Percentiles rank a stretch among this genome's conserved stretches.
phyloP scores from a whole-genome alignment of 2,888 invertebrate species.

The Drosophila parthenogenetica region DNA sequence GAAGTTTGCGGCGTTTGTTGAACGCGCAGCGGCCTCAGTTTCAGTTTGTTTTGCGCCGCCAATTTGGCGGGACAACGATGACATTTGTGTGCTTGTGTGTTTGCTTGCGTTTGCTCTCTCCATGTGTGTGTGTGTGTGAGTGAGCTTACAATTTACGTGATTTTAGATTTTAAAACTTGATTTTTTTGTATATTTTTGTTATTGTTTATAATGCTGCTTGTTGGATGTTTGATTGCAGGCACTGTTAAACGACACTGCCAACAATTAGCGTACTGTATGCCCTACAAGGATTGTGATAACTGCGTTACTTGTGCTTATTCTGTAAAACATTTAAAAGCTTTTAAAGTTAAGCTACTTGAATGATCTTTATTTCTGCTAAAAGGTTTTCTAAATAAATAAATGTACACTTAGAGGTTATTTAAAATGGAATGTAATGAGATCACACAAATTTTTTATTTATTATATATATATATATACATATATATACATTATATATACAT shows the following conservation, averaged over 20 bases:
- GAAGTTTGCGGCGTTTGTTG: constrained; percentile 41
- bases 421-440: too few species aligned
- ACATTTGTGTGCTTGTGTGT: constrained; percentile 14
- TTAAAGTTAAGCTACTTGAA: background rate
- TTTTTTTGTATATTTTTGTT: constrained; percentile 40
- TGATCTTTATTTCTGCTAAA: too few species aligned
- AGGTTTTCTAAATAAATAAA: too few species aligned
- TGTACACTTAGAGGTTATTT: too few species aligned
- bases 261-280: background rate
- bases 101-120: constrained; percentile 30
- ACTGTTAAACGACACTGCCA: constrained; percentile 1
- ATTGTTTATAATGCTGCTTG: constrained; percentile 29
- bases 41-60: constrained; percentile 78
- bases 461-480: too few species aligned
- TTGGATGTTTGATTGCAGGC: constrained; percentile 16
- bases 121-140: constrained; percentile 22
- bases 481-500: too few species aligned
- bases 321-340: background rate
- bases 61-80: constrained; percentile 64
- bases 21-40: constrained; percentile 51
- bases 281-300: background rate
- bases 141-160: constrained; percentile 53
- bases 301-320: background rate
- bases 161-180: constrained; percentile 20
- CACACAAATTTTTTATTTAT: too few species aligned